Percentiles rank a stretch among this genome's conserved stretches.
These are phyloP conservation scores for Azorinus chamasolen DNA, from an alignment of 2,888 invertebrate species.

Conservation along the genomic window DNA sequence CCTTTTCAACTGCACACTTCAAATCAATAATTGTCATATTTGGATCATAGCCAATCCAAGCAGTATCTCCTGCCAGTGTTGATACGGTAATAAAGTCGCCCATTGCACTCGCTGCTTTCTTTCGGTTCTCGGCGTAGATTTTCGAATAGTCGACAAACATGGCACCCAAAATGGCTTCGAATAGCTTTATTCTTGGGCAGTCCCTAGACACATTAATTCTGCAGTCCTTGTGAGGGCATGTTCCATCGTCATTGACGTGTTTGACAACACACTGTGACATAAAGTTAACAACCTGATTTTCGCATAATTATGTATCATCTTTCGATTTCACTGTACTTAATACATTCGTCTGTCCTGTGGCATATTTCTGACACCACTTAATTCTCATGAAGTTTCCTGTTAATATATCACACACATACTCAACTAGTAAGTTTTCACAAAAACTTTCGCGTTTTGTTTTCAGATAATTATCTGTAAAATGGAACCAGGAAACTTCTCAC, in stretches of 20 bases:
- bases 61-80: slow-evolving; percentile 58
- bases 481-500: too few relatives aligned
- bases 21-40: slow-evolving; percentile 39
- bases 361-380: too few relatives aligned
- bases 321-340: too few relatives aligned
- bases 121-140: slow-evolving; percentile 21
- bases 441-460: too few relatives aligned
- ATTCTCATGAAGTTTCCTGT: too few relatives aligned
- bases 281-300: too few relatives aligned
- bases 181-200: slow-evolving; percentile 29
- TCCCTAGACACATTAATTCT: slow-evolving; percentile 24
- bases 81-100: slow-evolving; percentile 47
- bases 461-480: too few relatives aligned
- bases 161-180: slow-evolving; percentile 42
- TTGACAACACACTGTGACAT: slow-evolving; percentile 49
- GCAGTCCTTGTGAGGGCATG: slow-evolving; percentile 48
- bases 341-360: too few relatives aligned
- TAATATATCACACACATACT: too few relatives aligned
- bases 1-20: slow-evolving; percentile 37
- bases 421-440: too few relatives aligned
- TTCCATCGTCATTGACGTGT: slow-evolving; percentile 25
- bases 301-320: too few relatives aligned
- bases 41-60: slow-evolving; percentile 37
- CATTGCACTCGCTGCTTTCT: neutral
- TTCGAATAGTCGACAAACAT: slow-evolving; percentile 58